Base-by-base conservation (phyloP, 2,888 invertebrate genomes). In the Polydrusus tereticollis region DNA sequence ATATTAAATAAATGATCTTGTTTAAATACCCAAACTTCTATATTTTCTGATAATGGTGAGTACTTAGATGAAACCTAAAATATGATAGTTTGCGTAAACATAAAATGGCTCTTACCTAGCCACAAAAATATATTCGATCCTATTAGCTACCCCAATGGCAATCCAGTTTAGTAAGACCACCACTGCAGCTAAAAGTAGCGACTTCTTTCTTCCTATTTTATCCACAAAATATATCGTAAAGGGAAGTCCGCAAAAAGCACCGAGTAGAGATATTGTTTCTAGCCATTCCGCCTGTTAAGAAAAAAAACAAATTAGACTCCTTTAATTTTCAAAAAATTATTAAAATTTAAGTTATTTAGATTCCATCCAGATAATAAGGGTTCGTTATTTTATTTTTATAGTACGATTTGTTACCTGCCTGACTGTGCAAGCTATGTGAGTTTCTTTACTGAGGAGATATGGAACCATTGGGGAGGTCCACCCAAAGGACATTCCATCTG, bases 391-490 rank as follows among this genome's bases (percentile, higher is more conserved):
- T 16, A 47, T 47, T 47, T 47, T 47, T 12, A 16, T 10, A 18
- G 14, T n/a, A 1, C 14, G n/a, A 58, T 58, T 29, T 36, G 26
- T 23, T 60, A 70, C 75, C 73, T 80, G 77, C 29, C 33, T 62
- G 62, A 78, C 76, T 21, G 80, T 80, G 21, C 84, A 83, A 59
- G 74, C 72, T 7, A 85, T 83, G 8, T 85, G 85, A 12, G 80
- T 78, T 57, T 80, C 76, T 0, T 77, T 75, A 16, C 77, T 75
- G 59, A 81, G 72, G 7, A 86, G 77, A 43, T 83, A 78, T 0
- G 85, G 86, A 2, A 85, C 79, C 55, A 84, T 81, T 2, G 86
- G 85, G 1, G 85, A 83, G 12, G 85, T 83, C 86, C 86, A 86
- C 12, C 84, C 85, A 45, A 84, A 84, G 59, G 83, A 83, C 82